Percentiles rank a stretch among this genome's conserved stretches.
phyloP scores from a whole-genome alignment of 2,113 vertebrate genomes.

The Leptocoma aspasia region DNA sequence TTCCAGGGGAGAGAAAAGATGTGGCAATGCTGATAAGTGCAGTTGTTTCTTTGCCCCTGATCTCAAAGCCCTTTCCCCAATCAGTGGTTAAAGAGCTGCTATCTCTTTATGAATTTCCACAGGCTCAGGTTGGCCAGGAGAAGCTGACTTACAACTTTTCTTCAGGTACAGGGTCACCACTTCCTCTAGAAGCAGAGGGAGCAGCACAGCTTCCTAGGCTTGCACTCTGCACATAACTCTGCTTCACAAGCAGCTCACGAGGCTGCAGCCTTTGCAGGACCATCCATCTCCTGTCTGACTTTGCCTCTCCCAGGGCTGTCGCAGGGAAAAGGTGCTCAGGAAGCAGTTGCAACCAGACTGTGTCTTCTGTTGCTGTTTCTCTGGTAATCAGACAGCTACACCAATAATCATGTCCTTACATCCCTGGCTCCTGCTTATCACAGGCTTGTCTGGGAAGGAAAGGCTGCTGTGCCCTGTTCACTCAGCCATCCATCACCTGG shows the following conservation, averaged over 20 bases:
- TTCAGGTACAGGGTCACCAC: background rate
- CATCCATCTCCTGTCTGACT: background rate
- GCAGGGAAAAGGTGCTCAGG: background rate
- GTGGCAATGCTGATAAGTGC: background rate
- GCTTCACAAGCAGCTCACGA: background rate
- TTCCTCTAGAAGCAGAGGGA: background rate
- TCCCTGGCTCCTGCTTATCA: constrained; percentile 24
- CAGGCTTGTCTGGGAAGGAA: background rate
- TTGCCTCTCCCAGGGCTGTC: background rate
- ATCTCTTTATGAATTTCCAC: background rate
- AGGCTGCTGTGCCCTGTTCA: background rate
- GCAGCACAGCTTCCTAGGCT: background rate
- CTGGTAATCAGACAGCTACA: constrained; percentile 55
- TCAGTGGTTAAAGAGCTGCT: background rate
- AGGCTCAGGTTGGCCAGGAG: background rate
- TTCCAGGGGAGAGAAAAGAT: background rate
- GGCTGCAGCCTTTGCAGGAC: background rate
- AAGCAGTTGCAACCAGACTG: background rate
- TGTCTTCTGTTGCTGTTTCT: background rate
- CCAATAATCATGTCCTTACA: constrained; percentile 55
- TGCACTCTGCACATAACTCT: background rate
- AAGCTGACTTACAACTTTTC: background rate
- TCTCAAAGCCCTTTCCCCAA: background rate
- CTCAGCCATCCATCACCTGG: background rate
- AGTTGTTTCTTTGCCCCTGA: background rate